phyloP scores from a whole-genome alignment of 2,888 invertebrate species.

The Laspeyria flexula region DNA sequence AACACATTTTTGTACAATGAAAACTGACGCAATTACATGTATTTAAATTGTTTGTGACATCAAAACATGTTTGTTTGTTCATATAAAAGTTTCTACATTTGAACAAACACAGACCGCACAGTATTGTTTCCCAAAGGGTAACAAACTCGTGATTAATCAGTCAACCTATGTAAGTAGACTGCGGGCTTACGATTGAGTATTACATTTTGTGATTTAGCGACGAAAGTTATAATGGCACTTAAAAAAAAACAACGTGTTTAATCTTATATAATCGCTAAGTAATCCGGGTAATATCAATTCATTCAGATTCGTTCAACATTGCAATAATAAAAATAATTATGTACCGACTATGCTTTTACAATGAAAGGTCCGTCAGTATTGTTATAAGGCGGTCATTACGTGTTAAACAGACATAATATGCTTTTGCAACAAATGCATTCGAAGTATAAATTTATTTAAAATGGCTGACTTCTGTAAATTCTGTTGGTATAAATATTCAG shows the following conservation, averaged over 20 bases:
- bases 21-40: neutral
- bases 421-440: too few species aligned
- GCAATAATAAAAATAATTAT: neutral
- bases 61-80: conserved; percentile 7
- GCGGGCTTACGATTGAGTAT: too few species aligned
- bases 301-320: neutral
- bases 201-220: neutral
- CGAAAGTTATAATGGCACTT: neutral
- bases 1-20: too few species aligned
- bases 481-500: too few species aligned
- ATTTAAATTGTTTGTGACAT: conserved; percentile 11
- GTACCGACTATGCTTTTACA: neutral
- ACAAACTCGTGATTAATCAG: conserved; percentile 10
- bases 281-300: neutral
- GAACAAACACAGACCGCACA: conserved; percentile 10
- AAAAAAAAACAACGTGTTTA: neutral
- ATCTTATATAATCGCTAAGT: neutral
- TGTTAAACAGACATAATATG: too few species aligned
- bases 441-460: too few species aligned
- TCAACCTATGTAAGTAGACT: neutral
- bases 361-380: too few species aligned
- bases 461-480: too few species aligned
- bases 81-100: conserved; percentile 20
- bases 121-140: conserved; percentile 17
- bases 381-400: too few species aligned